Evolutionary conservation across 2,113 vertebrate genomes (phyloP).

Genomic region (Pavo muticus): DNA sequence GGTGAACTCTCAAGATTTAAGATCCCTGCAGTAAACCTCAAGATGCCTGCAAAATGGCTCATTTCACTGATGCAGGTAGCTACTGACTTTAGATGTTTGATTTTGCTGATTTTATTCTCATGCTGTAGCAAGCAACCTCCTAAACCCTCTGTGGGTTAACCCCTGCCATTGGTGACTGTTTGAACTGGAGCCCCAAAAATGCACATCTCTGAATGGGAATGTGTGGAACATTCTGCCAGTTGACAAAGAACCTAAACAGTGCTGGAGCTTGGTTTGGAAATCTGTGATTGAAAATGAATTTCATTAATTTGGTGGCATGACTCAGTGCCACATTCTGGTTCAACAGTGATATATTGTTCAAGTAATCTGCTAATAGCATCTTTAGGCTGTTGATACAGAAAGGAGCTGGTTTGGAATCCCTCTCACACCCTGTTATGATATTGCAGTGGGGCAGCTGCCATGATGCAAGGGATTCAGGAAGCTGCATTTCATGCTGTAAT

Average conservation of each 20-base stretch:
- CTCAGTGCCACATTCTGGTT: neutral
- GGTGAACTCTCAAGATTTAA: slow-evolving; percentile 8
- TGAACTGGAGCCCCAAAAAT: neutral
- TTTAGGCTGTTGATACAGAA: neutral
- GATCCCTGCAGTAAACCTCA: slow-evolving; percentile 4
- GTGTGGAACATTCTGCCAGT: neutral
- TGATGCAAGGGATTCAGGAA: neutral
- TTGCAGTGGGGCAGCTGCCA: neutral
- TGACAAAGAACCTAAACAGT: neutral
- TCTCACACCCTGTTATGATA: neutral
- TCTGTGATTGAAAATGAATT: slow-evolving; percentile 30
- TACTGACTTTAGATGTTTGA: neutral
- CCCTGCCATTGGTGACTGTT: neutral
- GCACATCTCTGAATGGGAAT: neutral
- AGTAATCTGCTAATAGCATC: slow-evolving; percentile 47
- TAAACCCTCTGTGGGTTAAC: neutral
- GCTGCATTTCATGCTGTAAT: neutral
- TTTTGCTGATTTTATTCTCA: neutral
- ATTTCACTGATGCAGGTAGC: neutral
- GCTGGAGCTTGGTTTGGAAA: neutral
- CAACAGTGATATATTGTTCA: slow-evolving; percentile 24
- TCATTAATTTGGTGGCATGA: slow-evolving; percentile 41
- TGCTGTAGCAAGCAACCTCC: neutral
- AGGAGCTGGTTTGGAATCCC: neutral
- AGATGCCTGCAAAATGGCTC: neutral